Base-by-base conservation (phyloP, 2,113 vertebrate species). In the Atlantisia rogersi region DNA sequence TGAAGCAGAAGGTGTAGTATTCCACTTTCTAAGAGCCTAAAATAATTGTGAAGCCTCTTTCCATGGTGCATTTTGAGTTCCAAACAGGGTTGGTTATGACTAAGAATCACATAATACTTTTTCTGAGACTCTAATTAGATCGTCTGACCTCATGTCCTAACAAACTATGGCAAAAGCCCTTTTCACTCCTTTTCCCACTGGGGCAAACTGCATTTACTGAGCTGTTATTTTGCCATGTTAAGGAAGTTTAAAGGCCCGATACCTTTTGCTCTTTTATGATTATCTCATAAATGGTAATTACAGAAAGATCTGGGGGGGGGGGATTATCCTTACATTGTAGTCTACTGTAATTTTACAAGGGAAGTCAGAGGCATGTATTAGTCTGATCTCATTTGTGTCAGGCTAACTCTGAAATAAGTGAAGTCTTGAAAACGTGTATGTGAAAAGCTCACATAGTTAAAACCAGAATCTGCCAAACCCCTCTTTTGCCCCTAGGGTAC, bases 391-490 rank as follows among this genome's bases (percentile, higher is more conserved):
- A 89, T 53, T 94, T 88, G 80, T 6, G 11, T 62, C 59, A 52
- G 77, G 48, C 31, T 92, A 82, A 75, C 65, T 13, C 2, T 92
- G 86, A 71, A 95, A n/a, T 83, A 88, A 88, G 58, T 2, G 44
- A 68, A 71, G 53, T 68, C 52, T 28, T 79, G 48, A 67, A 81
- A 86, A 64, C 48, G 8, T 26, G 20, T 80, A 37, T 19, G n/a
- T 22, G 42, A 85, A 90, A 95, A 68, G 15, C 55, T 63, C 76
- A 64, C 28, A 24, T 37, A 88, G 62, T 84, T 79, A 89, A 86
- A 40, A 65, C 15, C 28, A 64, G 73, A 95, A 94, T 86, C 69
- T 84, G 86, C 76, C 94, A 82, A 94, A 93, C 39, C 12, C 14
- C 2, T 2, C 62, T 88, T 78, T 71, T 84, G 42, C 53, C 69